Evolutionary conservation across 2,888 invertebrate genomes (phyloP).

Genomic region (Automeris io): DNA sequence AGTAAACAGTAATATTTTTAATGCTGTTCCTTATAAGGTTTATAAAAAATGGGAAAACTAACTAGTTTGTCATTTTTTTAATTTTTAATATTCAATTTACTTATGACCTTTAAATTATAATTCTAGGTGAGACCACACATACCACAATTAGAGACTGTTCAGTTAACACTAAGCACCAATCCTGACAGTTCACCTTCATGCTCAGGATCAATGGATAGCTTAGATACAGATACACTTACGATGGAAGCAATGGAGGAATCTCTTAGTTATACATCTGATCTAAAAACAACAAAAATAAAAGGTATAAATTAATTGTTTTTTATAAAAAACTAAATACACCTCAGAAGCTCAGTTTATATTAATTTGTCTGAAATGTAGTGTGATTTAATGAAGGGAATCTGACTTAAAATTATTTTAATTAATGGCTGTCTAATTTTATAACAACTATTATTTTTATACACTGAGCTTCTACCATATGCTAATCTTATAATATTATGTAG

Average conservation of each 20-base stretch:
- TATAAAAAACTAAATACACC: background rate
- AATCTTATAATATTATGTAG: too few species aligned
- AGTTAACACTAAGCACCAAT: constrained; percentile 62
- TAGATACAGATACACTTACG: constrained; percentile 60
- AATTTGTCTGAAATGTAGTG: background rate
- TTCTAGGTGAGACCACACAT: constrained; percentile 81
- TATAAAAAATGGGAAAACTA: too few species aligned
- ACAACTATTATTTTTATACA: too few species aligned
- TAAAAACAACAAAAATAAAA: constrained; percentile 63
- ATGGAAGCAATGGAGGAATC: constrained; percentile 69
- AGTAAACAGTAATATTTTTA: too few species aligned
- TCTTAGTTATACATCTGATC: constrained; percentile 54
- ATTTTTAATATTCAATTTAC: too few species aligned
- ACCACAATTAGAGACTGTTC: constrained; percentile 80
- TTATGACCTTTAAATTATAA: constrained; percentile 4
- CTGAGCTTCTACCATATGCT: too few species aligned
- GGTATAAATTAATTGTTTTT: too few species aligned
- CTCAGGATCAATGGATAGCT: constrained; percentile 63
- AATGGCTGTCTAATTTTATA: too few species aligned
- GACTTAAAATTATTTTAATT: too few species aligned
- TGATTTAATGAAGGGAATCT: too few species aligned
- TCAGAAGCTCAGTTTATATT: background rate
- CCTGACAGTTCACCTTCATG: constrained; percentile 65
- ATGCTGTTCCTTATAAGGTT: too few species aligned
- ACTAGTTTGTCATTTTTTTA: too few species aligned